Conservation (phyloP, 30 jellyfish, hydroid and myxozoan species). For the Chironex yamaguchii region DNA sequence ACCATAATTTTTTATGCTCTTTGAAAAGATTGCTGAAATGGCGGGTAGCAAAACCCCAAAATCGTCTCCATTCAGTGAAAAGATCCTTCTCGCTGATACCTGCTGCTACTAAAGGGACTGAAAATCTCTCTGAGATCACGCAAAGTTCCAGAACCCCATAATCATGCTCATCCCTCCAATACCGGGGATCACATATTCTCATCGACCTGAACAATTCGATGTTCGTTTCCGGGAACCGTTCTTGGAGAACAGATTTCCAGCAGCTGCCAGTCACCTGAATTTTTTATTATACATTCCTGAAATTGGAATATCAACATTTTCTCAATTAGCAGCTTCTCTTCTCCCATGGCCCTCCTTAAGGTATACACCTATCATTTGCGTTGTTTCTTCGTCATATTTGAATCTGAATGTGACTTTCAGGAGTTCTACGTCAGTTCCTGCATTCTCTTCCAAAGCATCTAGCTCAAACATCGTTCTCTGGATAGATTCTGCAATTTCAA, state of each 20-base stretch:
- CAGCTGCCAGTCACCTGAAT: neutral
- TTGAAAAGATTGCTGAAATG: slow-evolving; percentile 1
- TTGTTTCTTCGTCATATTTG: slow-evolving; percentile 1
- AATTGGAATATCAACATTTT: slow-evolving; percentile 38
- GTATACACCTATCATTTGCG: neutral
- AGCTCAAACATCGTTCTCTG: slow-evolving; percentile 45
- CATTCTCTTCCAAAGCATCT: slow-evolving; percentile 31
- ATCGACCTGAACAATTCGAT: neutral
- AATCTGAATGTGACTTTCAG: slow-evolving; percentile 65
- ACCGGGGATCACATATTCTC: neutral
- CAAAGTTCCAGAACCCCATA: neutral
- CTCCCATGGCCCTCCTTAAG: slow-evolving; percentile 42
- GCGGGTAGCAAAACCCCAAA: slow-evolving; percentile 10
- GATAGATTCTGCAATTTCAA: slow-evolving; percentile 32
- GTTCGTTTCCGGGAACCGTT: slow-evolving; percentile 23
- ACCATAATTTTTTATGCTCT: slow-evolving; percentile 47
- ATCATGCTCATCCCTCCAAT: slow-evolving; percentile 20
- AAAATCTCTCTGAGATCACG: neutral
- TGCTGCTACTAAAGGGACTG: slow-evolving; percentile 12
- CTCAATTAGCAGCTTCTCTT: slow-evolving; percentile 23
- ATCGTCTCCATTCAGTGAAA: slow-evolving; percentile 38
- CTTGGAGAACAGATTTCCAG: slow-evolving; percentile 6
- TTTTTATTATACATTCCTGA: slow-evolving; percentile 34
- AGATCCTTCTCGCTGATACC: slow-evolving; percentile 12
- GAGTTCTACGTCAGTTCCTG: slow-evolving; percentile 66